Base-by-base conservation (phyloP, 2,888 invertebrate species). In the Drosophila dives region DNA sequence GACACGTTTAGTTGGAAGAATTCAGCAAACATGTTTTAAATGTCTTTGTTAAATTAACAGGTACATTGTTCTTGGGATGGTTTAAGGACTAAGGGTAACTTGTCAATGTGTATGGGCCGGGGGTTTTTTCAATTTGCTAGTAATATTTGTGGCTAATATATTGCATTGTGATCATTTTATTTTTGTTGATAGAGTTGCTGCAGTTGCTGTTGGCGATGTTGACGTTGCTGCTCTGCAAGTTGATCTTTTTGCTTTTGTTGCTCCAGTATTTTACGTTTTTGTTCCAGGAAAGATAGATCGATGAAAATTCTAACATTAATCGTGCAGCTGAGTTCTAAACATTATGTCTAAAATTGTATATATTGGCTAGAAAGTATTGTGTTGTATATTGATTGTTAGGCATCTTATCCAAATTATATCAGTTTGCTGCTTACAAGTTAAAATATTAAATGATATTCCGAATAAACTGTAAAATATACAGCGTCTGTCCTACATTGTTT, bases 201-300 rank as follows among this genome's bases (percentile, higher is more conserved):
- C 92, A 91, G 91, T 86, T 91, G 89, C 77, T 90, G 89, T 87
- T 90, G 90, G 72, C 90, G 91, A 71, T 91, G 91, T 82, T 90
- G 90, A 71, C 88, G 91, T 90, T 92, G 90, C 78, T 91, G 91
- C 79, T 92, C 91, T 85, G 92, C 91, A 90, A 92, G 90, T 86
- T 86, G 92, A 81, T 92, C 91, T 91, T 91, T 91, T 89, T 92
- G 91, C 93, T 94, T 94, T 93, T 94, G 94, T 93, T 94, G 94
- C 93, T 94, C 94, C 93, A 94, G 94, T 90, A 94, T 94, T 94
- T 94, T 94, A 92, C 94, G 94, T 95, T 95, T 95, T 94, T 95
- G 95, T 95, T 96, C 95, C 94, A 96, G 95, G 95, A 96, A 96
- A 95, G 96, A 96, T 93, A 96, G 95, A 95, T 96, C 96, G 95